Evolutionary conservation across 2,797 vertebrate genomes (phyloP), one percentile per base, ranked within the genome.

Genomic region (Dallia pectoralis): DNA sequence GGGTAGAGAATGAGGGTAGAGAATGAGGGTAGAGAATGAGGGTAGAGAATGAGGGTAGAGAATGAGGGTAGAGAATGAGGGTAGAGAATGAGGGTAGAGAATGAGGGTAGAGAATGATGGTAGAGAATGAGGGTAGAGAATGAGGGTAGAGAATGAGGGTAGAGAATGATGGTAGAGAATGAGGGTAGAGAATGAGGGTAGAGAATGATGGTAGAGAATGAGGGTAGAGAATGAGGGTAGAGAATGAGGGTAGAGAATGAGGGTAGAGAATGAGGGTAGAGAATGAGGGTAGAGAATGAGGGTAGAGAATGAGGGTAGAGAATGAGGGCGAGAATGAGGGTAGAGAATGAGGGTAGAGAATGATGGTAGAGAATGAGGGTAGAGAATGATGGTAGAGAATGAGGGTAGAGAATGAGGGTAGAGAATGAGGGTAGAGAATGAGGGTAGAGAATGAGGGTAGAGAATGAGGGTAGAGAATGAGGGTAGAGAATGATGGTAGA

Each of bases 1-100:
- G 2, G 69, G 22, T n/a, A n/a, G 69, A 74, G 67, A 77, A 9
- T 9, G 49, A 36, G 51, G 44, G n/a, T n/a, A n/a, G 69, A 70
- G 29, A 70, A 32, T 18, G 6, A 15, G n/a, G 27, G 48, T 16
- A 40, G 18, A 32, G 16, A 63, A 27, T 22, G 32, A 63, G 27
- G 72, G 25, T 30, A n/a, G 69, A 70, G 29, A 70, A 32, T 18
- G 6, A 15, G n/a, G 27, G 48, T 16, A 40, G 18, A 32, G 16
- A 63, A 27, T 22, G 32, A 63, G 27, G 72, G 25, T 30, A n/a
- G 69, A 70, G 29, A 70, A 32, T 18, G 6, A 15, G n/a, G 27
- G 48, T 16, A 40, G 18, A 32, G 16, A 63, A 27, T 22, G 32
- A 63, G 27, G 72, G 25, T 30, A n/a, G 69, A 70, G 29, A 70